Conservation (phyloP, 2,797 vertebrate genomes). For the Enteromius anoplus region DNA sequence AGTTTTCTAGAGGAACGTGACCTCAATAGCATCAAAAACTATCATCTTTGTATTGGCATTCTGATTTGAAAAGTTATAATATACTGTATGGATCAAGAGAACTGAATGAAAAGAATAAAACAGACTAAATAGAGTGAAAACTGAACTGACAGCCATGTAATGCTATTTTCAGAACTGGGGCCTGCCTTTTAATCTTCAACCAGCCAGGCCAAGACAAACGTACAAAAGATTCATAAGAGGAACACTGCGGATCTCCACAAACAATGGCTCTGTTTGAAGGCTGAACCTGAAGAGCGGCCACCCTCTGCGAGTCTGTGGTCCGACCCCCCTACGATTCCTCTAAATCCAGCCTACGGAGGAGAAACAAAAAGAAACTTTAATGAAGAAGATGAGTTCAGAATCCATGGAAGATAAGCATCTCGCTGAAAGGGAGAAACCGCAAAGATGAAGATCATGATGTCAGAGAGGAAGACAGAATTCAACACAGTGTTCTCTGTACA, state of each 20-base stretch:
- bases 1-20: background rate
- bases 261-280: conserved; percentile 33
- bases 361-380: conserved; percentile 53
- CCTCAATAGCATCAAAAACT: conserved; percentile 21
- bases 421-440: conserved; percentile 1
- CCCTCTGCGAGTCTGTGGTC: conserved; percentile 43
- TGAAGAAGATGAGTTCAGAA: conserved; percentile 39
- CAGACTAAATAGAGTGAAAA: conserved; percentile 44
- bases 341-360: conserved; percentile 26
- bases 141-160: conserved; percentile 50
- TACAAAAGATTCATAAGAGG: conserved; percentile 46
- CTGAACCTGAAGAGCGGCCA: conserved; percentile 42
- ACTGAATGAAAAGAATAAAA: conserved; percentile 40
- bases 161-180: conserved; percentile 29
- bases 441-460: conserved; percentile 25
- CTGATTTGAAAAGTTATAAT: conserved; percentile 27
- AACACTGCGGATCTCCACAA: conserved; percentile 32
- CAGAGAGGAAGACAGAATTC: background rate
- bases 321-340: conserved; percentile 19
- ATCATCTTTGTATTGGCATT: conserved; percentile 20
- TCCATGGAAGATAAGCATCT: conserved; percentile 35
- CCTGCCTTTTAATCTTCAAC: conserved; percentile 37
- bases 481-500: conserved; percentile 8
- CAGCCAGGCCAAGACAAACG: conserved; percentile 29
- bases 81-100: conserved; percentile 13